Conservation (phyloP, 2,797 vertebrate genomes). For the Acanthopagrus latus region DNA sequence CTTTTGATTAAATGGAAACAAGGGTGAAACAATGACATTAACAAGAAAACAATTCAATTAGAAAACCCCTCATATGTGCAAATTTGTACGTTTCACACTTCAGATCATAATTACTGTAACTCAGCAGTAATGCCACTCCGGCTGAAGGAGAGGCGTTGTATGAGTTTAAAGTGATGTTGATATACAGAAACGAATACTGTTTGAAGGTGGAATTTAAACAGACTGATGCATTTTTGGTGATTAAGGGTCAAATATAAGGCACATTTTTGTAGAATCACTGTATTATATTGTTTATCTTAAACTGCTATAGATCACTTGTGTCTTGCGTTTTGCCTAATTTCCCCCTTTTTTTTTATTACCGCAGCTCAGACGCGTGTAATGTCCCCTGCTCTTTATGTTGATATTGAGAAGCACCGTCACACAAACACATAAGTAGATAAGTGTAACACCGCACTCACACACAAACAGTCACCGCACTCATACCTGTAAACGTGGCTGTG, state of each 20-base stretch:
- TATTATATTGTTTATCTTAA: neutral
- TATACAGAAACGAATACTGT: neutral
- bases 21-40: constrained; percentile 25
- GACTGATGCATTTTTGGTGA: neutral
- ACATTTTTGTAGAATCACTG: neutral
- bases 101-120: constrained; percentile 13
- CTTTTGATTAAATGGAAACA: constrained; percentile 10
- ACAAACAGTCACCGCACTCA: constrained; percentile 28
- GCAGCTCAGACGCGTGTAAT: neutral
- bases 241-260: neutral
- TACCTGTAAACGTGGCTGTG: constrained; percentile 53
- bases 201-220: constrained; percentile 6
- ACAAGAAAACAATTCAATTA: neutral
- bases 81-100: constrained; percentile 9
- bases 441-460: neutral
- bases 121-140: constrained; percentile 10
- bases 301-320: neutral
- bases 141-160: constrained; percentile 3
- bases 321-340: neutral
- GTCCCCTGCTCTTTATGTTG: neutral
- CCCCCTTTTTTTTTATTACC: neutral
- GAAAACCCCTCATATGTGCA: neutral
- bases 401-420: neutral
- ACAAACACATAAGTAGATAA: neutral
- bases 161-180: neutral